Conservation (phyloP, 2,888 invertebrate genomes). For the Platycnemis pennipes region DNA sequence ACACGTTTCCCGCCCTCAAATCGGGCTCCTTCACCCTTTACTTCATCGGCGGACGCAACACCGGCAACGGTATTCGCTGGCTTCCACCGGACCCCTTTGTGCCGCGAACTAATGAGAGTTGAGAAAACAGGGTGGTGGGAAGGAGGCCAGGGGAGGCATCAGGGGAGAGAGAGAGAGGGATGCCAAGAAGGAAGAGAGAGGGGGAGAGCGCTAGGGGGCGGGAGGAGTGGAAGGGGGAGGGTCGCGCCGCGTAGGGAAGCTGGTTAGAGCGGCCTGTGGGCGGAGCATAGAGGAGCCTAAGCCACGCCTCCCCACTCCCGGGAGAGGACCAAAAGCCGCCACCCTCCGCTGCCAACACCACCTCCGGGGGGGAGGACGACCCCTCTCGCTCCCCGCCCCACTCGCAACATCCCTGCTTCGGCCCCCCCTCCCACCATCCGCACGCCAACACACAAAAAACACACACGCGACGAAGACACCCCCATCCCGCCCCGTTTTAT, state of each 20-base stretch:
- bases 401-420: not conserved
- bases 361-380: not conserved
- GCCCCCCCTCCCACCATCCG: not conserved
- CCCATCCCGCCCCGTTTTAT: not conserved
- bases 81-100: too few relatives aligned
- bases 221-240: not conserved
- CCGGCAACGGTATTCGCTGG: too few relatives aligned
- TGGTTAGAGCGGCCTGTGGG: conserved; percentile 45
- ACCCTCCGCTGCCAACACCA: not conserved
- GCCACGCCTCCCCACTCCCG: conserved; percentile 56
- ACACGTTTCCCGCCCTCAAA: too few relatives aligned
- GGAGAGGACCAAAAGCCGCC: conserved; percentile 46
- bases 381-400: conserved; percentile 16
- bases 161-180: not conserved
- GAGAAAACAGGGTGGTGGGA: too few relatives aligned
- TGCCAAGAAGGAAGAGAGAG: not conserved
- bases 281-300: conserved; percentile 49
- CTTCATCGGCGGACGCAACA: too few relatives aligned
- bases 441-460: not conserved
- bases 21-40: too few relatives aligned
- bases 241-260: conserved; percentile 44
- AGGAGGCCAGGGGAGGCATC: not conserved
- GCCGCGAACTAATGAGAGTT: too few relatives aligned
- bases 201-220: not conserved
- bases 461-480: too few relatives aligned